Evolutionary conservation across 2,888 invertebrate species (phyloP).

Genomic region (Eristalis tenax): DNA sequence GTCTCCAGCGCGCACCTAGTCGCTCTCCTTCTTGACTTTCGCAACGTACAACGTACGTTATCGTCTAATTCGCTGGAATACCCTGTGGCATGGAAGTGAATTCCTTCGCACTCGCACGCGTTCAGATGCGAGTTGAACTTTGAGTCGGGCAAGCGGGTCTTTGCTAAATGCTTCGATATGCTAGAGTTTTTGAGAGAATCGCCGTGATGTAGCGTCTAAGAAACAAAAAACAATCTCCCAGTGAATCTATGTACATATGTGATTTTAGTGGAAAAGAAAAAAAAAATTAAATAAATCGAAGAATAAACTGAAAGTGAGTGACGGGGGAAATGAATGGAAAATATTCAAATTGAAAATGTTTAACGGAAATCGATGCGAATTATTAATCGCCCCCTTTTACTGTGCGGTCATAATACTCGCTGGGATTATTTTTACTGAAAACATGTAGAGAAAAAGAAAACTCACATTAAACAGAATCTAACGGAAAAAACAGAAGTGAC

Average conservation of each 20-base stretch:
- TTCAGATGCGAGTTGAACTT: conserved; percentile 1
- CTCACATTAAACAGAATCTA: neutral
- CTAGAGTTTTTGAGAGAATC: neutral
- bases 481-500: neutral
- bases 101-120: neutral
- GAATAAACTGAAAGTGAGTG: neutral
- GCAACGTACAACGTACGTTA: neutral
- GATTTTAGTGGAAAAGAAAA: neutral
- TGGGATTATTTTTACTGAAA: conserved; percentile 1
- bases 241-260: conserved; percentile 11
- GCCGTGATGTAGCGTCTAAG: neutral
- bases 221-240: neutral
- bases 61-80: neutral
- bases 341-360: conserved; percentile 21
- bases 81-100: neutral
- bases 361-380: conserved; percentile 65
- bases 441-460: neutral
- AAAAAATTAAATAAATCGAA: neutral
- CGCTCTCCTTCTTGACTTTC: neutral
- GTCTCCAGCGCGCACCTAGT: conserved; percentile 26
- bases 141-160: neutral
- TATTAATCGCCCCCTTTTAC: conserved; percentile 25
- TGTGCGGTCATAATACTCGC: neutral
- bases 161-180: neutral
- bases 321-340: conserved; percentile 4